A percentile compares a stretch with the other conserved stretches of the same genome.
Conservation (phyloP, 2,113 vertebrate genomes). For the Gymnobelideus leadbeateri region DNA sequence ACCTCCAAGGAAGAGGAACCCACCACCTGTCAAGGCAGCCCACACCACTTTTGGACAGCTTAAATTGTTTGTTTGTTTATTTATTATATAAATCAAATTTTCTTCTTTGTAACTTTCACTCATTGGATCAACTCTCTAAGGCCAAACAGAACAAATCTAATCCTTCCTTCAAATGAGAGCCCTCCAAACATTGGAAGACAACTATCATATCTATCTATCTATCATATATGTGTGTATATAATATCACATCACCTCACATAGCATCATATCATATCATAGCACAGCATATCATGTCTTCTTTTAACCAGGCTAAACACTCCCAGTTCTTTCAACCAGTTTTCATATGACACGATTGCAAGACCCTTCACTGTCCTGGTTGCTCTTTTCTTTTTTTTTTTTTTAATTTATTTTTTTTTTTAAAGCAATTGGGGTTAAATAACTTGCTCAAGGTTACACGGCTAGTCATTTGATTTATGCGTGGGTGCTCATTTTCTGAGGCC, state of each 20-base stretch:
- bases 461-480: too few species aligned
- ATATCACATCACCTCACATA: background rate
- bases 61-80: background rate
- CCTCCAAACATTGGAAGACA: background rate
- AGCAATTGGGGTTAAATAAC: too few species aligned
- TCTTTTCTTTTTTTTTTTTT: too few species aligned
- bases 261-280: too few species aligned
- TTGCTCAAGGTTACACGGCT: too few species aligned
- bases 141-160: background rate
- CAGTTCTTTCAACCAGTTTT: background rate
- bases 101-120: background rate
- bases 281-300: background rate
- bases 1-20: background rate
- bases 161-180: background rate
- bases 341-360: background rate
- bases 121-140: background rate
- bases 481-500: too few species aligned
- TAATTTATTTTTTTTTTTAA: too few species aligned
- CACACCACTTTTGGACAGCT: background rate
- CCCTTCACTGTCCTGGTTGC: background rate
- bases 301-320: background rate
- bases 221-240: background rate
- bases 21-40: background rate
- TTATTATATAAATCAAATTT: background rate
- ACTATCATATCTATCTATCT: background rate